Evolutionary conservation across 2,797 vertebrate species (phyloP), one percentile per base, ranked within the genome.

Genomic region (Tadarida brasiliensis): DNA sequence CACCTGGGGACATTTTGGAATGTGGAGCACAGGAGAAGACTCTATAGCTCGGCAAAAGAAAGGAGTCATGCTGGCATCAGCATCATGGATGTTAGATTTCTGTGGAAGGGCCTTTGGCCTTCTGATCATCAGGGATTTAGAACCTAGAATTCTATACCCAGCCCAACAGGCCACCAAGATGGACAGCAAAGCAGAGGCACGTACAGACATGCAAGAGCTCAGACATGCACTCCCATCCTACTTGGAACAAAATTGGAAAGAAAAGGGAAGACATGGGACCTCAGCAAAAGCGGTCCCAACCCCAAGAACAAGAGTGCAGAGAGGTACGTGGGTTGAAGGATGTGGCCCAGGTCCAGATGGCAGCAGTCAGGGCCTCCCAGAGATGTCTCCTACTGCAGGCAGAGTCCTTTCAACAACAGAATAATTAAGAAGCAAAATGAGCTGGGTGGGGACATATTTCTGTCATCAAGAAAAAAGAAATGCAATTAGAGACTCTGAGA

Each of bases 51-150:
- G 8, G 76, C n/a, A 26, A 47, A 20, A 54, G 65, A n/a, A 9
- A 6, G 24, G 28, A 1, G 5, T 44, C 30, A 1, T 0, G 16
- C 11, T 12, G 10, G 30, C 7, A 0, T 44, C 5, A 11, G 82
- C 3, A 0, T 49, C 1, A 1, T 5, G 20, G 17, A 22, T 0
- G 4, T 59, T 17, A 44, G 51, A 19, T 39, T 77, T 44, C 77
- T n/a, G 0, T 0, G 16, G 19, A 26, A 35, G 2, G 12, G 19
- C 6, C 35, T 63, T 3, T 2, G 28, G 12, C 14, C 16, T 74
- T 73, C 73, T 12, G 33, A 56, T 19, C 9, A n/a, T 2, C 2
- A 1, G 6, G 7, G 44, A 7, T 7, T 22, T 19, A 49, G 87
- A 44, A 17, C 9, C 24, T 30, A 44, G 80, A 24, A 9, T 65